Evolutionary conservation across 2,797 vertebrate genomes (phyloP), one percentile per base, ranked within the genome.

Genomic region (Eulemur mongoz): DNA sequence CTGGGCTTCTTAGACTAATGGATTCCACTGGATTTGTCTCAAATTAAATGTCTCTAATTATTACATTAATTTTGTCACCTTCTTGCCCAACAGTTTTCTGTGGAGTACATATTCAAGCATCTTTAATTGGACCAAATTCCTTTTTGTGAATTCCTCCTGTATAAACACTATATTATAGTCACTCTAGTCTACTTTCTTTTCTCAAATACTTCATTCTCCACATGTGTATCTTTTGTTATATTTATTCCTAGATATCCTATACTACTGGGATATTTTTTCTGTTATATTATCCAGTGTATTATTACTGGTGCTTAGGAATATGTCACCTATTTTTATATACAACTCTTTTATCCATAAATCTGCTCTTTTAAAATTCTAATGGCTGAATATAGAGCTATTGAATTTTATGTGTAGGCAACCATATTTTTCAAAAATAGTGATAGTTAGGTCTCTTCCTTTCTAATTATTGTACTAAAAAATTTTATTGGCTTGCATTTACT

Each of bases 401-500:
- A 79, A 90, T 75, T 89, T 96, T 91, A 40, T 96, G 32, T 81
- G 14, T 48, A 18, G 52, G 67, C 10, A 92, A n/a, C 43, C 13
- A 10, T 79, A 61, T 82, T 73, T 80, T 92, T 52, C 25, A 87
- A 27, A 80, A 93, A 76, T 25, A 50, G 57, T 85, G 48, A 48
- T 32, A 90, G 30, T 72, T 73, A 92, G 54, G 23, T 57, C 30
- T 93, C 18, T 93, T 92, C 48, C n/a, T 86, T 95, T 93, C 45
- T 6, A 87, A 50, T 87, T 93, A 89, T 67, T 95, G 25, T 65
- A 52, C 15, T 7, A 76, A 93, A 89, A 57, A 70, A 4, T 54
- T 59, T 87, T 83, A 89, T 89, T 94, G 81, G 17, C 54, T 89
- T 93, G 30, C 20, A 75, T 80, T 96, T 73, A 35, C 27, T 93